A percentile compares a stretch with the other conserved stretches of the same genome.
phyloP scores from a whole-genome alignment of 2,797 vertebrate genomes.

The Cyprinella venusta region DNA sequence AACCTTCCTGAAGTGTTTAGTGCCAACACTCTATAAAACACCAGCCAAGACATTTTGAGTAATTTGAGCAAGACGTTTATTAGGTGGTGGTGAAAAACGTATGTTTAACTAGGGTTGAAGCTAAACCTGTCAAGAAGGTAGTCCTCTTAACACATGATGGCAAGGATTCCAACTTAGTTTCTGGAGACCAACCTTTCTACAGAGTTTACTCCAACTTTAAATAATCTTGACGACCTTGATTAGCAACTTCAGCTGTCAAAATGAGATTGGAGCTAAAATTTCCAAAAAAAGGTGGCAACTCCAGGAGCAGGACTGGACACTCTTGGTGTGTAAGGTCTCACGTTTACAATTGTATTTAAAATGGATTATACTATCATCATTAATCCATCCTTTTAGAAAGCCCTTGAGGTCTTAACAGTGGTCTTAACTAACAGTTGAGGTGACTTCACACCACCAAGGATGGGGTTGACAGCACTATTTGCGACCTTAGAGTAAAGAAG shows the following conservation, averaged over 20 bases:
- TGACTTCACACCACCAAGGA: neutral
- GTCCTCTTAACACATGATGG: neutral
- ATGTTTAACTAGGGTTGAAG: neutral
- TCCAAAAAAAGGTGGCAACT: neutral
- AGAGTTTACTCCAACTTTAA: neutral
- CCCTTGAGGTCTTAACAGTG: neutral
- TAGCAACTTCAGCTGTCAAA: neutral
- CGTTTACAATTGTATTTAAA: neutral
- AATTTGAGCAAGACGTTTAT: neutral
- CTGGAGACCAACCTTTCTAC: neutral
- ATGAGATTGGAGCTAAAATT: neutral
- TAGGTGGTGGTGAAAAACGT: neutral
- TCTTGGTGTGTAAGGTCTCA: neutral
- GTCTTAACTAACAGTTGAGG: neutral
- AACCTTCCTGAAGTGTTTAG: neutral
- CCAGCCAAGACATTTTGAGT: neutral
- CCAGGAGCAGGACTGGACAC: neutral
- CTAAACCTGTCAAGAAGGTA: neutral
- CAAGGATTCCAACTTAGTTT: neutral
- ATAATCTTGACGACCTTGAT: neutral
- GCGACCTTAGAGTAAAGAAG: neutral
- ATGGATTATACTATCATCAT: neutral
- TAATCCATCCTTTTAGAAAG: neutral
- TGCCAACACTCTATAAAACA: neutral
- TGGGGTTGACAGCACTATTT: neutral